Percentiles rank a stretch among this genome's conserved stretches.
Evolutionary conservation across 2,113 vertebrate genomes (phyloP).

Genomic region (Hemiprocne comata): DNA sequence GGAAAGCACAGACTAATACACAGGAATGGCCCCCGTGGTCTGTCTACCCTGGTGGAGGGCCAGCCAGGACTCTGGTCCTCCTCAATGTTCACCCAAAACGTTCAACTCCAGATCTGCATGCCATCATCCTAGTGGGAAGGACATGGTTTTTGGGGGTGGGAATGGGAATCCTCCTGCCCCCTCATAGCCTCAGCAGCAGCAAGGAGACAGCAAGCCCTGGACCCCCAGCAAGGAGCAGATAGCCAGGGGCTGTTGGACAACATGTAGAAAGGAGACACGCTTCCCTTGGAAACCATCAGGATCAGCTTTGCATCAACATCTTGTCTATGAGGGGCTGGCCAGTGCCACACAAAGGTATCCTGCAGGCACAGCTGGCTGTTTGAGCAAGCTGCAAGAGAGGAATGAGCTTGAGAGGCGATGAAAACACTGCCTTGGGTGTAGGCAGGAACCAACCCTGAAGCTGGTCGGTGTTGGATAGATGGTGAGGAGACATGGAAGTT

Average conservation of each 20-base stretch:
- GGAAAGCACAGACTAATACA: not conserved
- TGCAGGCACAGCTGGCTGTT: not conserved
- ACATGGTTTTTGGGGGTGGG: fast-evolving
- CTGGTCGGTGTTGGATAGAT: not conserved
- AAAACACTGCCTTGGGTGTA: not conserved
- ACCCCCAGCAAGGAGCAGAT: not conserved
- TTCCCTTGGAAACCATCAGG: not conserved
- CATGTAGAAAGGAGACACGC: fast-evolving
- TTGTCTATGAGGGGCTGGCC: not conserved
- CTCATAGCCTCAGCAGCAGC: not conserved
- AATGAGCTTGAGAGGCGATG: not conserved
- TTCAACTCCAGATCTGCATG: not conserved
- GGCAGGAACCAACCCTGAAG: not conserved
- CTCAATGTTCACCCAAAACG: not conserved
- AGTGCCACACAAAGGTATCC: not conserved
- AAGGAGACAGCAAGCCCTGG: not conserved
- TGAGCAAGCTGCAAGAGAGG: not conserved
- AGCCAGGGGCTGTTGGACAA: not conserved
- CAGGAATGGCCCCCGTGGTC: not conserved
- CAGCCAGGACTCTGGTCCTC: not conserved
- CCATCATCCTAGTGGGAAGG: fast-evolving
- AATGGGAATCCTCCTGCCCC: not conserved
- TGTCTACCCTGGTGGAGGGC: not conserved
- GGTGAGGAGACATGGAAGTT: not conserved
- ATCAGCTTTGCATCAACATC: not conserved